Conservation (phyloP, 1,140 invertebrate genomes). For the Drusus annulatus region DNA sequence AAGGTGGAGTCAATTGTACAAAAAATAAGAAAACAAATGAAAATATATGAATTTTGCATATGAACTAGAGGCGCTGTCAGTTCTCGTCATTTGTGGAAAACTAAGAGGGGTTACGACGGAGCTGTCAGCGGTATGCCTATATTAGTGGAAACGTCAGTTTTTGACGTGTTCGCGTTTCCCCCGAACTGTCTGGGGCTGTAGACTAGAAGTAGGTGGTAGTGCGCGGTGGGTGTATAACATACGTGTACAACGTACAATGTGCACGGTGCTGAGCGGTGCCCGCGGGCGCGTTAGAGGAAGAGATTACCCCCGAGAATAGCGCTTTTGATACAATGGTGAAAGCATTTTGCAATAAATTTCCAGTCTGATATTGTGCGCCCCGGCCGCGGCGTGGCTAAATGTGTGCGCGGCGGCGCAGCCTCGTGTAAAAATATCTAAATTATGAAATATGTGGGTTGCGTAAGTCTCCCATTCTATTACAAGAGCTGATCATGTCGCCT, state of each 20-base stretch:
- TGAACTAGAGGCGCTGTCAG: too few relatives aligned
- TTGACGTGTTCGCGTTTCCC: not conserved
- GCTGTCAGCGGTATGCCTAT: too few relatives aligned
- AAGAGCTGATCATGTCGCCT: conserved; percentile 34
- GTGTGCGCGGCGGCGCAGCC: not conserved
- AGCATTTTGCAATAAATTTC: conserved; percentile 42
- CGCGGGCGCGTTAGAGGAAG: not conserved
- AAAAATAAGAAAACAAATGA: too few relatives aligned
- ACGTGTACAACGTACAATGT: not conserved
- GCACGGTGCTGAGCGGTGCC: not conserved
- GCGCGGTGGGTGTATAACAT: not conserved
- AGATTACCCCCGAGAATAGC: conserved; percentile 30
- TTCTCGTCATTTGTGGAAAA: too few relatives aligned
- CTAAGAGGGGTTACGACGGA: too few relatives aligned
- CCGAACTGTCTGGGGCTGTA: not conserved
- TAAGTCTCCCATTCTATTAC: conserved; percentile 20
- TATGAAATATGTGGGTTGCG: conserved; percentile 21
- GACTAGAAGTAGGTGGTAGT: not conserved
- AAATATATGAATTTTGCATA: too few relatives aligned
- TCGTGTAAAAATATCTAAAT: conserved; percentile 25
- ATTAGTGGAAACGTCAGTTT: conserved; percentile 1
- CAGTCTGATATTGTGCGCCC: not conserved
- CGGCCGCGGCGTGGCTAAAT: not conserved
- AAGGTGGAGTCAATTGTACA: too few relatives aligned
- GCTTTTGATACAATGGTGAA: conserved; percentile 35